These are phyloP conservation scores for Scylla paramamosain DNA, from an alignment of 1,140 invertebrate species.

Conservation along the genomic window DNA sequence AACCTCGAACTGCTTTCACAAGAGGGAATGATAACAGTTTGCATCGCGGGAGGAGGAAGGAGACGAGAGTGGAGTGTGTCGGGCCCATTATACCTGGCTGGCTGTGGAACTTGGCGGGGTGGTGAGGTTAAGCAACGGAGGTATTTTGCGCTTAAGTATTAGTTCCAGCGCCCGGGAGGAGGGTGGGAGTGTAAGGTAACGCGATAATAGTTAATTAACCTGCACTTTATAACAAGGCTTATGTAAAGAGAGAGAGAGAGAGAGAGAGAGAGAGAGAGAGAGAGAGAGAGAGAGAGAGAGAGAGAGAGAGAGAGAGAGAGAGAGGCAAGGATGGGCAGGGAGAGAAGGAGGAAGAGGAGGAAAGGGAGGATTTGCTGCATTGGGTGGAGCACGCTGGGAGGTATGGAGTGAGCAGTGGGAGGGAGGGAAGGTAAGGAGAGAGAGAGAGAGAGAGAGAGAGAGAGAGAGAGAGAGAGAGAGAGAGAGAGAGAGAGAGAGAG, in stretches of 20 bases:
- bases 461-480: background rate
- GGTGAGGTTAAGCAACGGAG: too few relatives aligned
- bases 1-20: too few relatives aligned
- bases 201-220: constrained; percentile 24
- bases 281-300: background rate
- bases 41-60: too few relatives aligned
- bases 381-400: background rate
- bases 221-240: background rate
- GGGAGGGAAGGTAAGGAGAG: too few relatives aligned
- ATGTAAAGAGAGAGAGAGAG: background rate
- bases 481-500: background rate
- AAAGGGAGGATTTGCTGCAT: background rate
- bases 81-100: too few relatives aligned
- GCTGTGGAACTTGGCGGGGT: too few relatives aligned
- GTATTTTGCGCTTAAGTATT: too few relatives aligned
- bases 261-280: background rate
- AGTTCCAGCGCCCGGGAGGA: too few relatives aligned
- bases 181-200: constrained; percentile 4
- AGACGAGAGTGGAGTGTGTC: too few relatives aligned
- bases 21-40: too few relatives aligned
- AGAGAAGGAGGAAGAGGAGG: background rate
- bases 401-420: background rate
- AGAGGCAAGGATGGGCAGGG: too few relatives aligned
- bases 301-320: background rate
- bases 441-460: background rate